Conservation (phyloP, 2,888 invertebrate species). For the Apamea crenata region DNA sequence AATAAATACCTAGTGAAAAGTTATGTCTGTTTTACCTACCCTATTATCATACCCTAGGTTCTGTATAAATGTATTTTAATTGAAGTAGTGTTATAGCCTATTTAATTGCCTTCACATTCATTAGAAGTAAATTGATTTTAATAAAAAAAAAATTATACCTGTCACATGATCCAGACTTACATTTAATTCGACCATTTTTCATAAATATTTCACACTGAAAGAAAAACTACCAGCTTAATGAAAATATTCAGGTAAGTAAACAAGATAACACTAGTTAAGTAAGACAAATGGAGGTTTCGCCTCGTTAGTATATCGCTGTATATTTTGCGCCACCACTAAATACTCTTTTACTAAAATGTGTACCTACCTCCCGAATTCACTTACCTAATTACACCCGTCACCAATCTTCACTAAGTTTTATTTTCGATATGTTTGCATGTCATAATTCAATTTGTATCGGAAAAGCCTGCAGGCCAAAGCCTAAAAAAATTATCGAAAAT, state of each 20-base stretch:
- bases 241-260: constrained; percentile 20
- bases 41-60: background rate
- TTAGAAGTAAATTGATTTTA: background rate
- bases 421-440: background rate
- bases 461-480: background rate
- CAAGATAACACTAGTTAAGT: constrained; percentile 31
- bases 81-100: background rate
- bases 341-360: background rate
- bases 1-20: background rate
- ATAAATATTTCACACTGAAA: constrained; percentile 1
- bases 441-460: background rate
- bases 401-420: background rate
- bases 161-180: background rate
- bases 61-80: background rate
- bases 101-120: background rate
- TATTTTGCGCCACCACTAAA: constrained; percentile 14
- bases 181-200: background rate
- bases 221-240: constrained; percentile 7
- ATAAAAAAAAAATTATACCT: background rate
- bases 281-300: constrained; percentile 41
- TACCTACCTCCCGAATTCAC: background rate
- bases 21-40: background rate
- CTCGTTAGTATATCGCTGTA: constrained; percentile 22
- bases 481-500: background rate
- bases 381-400: background rate